phyloP scores from a whole-genome alignment of 2,797 vertebrate species.

The Pteropus rufus region DNA sequence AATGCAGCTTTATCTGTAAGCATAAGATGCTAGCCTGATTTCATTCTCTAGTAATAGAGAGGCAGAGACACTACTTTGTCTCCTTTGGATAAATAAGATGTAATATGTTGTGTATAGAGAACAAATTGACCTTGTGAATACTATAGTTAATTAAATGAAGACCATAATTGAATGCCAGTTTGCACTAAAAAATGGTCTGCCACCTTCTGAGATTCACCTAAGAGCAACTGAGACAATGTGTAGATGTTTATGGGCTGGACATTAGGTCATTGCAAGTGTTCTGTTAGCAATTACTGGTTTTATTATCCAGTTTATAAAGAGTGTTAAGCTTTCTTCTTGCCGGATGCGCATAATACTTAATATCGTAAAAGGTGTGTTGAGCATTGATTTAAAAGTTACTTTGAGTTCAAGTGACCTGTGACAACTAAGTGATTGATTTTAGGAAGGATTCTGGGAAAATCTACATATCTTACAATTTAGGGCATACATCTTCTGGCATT shows the following conservation, averaged over 20 bases:
- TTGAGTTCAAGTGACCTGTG: background rate
- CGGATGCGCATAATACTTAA: background rate
- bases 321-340: background rate
- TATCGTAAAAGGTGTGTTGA: background rate
- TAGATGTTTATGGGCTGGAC: constrained; percentile 22
- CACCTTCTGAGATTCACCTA: constrained; percentile 16
- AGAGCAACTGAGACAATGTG: background rate
- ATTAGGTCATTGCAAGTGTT: background rate
- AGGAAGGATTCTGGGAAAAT: background rate
- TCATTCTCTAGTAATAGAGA: background rate
- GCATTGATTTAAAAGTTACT: background rate
- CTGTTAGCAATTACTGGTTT: background rate
- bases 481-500: background rate
- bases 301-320: constrained; percentile 7
- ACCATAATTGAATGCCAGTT: constrained; percentile 46
- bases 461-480: background rate
- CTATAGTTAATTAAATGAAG: constrained; percentile 46
- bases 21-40: constrained; percentile 20
- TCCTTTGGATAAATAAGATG: constrained; percentile 41
- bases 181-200: constrained; percentile 38
- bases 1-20: constrained; percentile 7
- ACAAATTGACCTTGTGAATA: constrained; percentile 58
- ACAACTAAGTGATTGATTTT: background rate
- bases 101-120: background rate
- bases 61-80: background rate